Percentiles rank a stretch among this genome's conserved stretches.
phyloP scores from a whole-genome alignment of 2,797 vertebrate species.

The Alcedo atthis region DNA sequence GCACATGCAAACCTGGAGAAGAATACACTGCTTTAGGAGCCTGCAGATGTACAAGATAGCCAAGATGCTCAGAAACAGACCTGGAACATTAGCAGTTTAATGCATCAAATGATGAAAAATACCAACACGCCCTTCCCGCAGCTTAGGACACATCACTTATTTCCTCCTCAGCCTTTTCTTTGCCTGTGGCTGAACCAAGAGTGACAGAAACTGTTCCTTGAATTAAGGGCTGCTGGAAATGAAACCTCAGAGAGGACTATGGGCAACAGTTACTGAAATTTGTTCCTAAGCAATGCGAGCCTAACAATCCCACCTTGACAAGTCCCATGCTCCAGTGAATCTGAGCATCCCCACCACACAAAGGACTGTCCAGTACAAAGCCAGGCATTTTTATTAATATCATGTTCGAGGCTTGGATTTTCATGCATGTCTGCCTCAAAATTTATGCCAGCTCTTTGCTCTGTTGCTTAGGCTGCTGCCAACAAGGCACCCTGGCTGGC shows the following conservation, averaged over 20 bases:
- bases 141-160: background rate
- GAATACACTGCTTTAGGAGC: background rate
- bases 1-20: background rate
- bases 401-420: background rate
- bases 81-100: conserved; percentile 36
- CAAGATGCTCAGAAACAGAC: conserved; percentile 7
- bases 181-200: background rate
- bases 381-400: background rate
- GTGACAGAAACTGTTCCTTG: background rate
- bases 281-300: rapidly evolving
- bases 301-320: background rate
- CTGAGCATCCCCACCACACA: background rate
- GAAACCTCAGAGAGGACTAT: background rate
- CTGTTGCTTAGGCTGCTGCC: background rate
- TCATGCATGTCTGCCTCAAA: background rate
- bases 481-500: background rate
- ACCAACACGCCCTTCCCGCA: background rate
- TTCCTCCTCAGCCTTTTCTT: conserved; percentile 5
- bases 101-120: conserved; percentile 57
- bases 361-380: background rate
- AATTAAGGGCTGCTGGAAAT: conserved; percentile 35
- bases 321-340: background rate
- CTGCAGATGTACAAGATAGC: background rate
- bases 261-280: background rate
- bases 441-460: background rate